Evolutionary conservation across 2,888 invertebrate genomes (phyloP), one percentile per base, ranked within the genome.

Genomic region (Megaustenia siamemsis): DNA sequence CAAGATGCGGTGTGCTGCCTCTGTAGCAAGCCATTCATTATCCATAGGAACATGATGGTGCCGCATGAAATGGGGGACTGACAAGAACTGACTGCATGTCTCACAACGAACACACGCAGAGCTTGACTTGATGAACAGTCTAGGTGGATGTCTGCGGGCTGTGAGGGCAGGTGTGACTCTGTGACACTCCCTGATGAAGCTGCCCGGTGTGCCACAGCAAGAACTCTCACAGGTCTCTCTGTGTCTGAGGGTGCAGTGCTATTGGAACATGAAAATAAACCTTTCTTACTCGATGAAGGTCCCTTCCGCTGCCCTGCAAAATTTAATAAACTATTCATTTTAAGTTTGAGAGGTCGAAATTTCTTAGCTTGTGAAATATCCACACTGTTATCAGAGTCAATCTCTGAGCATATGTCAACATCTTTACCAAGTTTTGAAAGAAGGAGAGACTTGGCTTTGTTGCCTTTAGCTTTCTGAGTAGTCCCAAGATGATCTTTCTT

Each of bases 61-160:
- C 63, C 89, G 88, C 76, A 92, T 82, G 85, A 93, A 93, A 68
- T 89, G 87, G 43, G 90, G 89, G 8, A 93, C 90, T 15, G 92
- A 90, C 80, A 93, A 88, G 69, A 91, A 88, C 86, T 93, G 90
- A 12, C 89, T 85, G 87, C 93, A 93, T 0, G 91, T 92, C 60
- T 88, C 88, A 87, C 93, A 93, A 35, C 89, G 88, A 43, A 93
- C 89, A 87, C 93, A 93, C 12, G 90, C 86, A 0, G 92, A 90
- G 78, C 90, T 89, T 76, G 89, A 89, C 43, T 88, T 89, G n/a
- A 88, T 87, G 87, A 91, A 93, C 83, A 89, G 68, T 91, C 90
- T 32, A 92, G 81, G 83, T 91, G 89, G 43, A 93, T 89, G 83
- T 90, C 89, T 40, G 87, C 87, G 24, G 80, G 78, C 28, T 84